These are phyloP conservation scores for Bombus vancouverensis DNA, from an alignment of 1,140 invertebrate genomes.

Conservation along the genomic window DNA sequence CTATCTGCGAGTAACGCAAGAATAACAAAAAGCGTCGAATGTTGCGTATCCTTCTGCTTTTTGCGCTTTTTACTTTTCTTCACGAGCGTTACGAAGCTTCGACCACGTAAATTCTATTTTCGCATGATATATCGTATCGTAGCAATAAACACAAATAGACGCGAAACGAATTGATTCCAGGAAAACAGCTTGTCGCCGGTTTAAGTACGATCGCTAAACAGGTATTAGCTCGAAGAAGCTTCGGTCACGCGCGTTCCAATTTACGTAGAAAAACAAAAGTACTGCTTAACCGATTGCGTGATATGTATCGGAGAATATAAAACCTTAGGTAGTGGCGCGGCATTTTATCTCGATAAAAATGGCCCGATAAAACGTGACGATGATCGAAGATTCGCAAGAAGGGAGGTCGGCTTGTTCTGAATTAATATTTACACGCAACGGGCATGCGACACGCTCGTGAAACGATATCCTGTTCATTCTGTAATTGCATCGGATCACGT, in stretches of 20 bases:
- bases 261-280: background rate
- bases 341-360: background rate
- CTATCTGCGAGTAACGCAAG: too few relatives aligned
- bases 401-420: background rate
- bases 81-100: too few relatives aligned
- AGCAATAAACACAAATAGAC: background rate
- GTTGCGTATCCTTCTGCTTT: too few relatives aligned
- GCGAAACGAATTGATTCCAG: background rate
- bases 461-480: constrained; percentile 13
- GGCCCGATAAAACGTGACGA: background rate
- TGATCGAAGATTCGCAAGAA: background rate
- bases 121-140: background rate
- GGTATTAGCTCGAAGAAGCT: background rate
- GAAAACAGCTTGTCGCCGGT: background rate
- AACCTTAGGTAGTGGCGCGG: background rate
- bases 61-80: too few relatives aligned
- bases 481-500: constrained; percentile 52
- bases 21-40: too few relatives aligned
- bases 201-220: background rate
- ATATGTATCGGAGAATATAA: background rate
- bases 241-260: background rate
- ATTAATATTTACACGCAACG: constrained; percentile 35
- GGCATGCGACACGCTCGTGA: constrained; percentile 24
- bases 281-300: background rate
- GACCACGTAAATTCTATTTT: too few relatives aligned